A percentile compares a stretch with the other conserved stretches of the same genome.
These are phyloP conservation scores for Eristalis pertinax DNA, from an alignment of 2,888 invertebrate genomes.

Conservation along the genomic window DNA sequence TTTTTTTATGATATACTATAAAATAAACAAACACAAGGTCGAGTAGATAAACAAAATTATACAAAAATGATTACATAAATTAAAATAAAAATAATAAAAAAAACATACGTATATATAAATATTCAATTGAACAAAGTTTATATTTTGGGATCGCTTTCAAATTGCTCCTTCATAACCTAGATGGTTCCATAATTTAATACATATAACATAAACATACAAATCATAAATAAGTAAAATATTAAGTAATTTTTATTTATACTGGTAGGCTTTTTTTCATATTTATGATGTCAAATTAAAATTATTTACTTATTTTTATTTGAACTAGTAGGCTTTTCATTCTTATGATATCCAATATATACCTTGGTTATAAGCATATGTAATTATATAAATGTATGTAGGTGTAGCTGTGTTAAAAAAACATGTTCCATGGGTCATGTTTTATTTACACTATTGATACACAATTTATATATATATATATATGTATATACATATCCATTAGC, in stretches of 20 bases:
- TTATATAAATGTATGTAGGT: neutral
- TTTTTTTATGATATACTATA: constrained; percentile 76
- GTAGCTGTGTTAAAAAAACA: neutral
- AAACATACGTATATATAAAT: constrained; percentile 7
- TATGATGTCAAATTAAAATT: neutral
- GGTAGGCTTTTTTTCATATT: constrained; percentile 2
- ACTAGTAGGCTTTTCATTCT: neutral
- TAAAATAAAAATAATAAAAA: neutral
- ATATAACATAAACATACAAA: constrained; percentile 5
- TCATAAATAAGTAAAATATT: neutral
- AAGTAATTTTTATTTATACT: constrained; percentile 23
- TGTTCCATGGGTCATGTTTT: neutral
- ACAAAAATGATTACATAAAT: constrained; percentile 72
- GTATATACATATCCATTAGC: neutral
- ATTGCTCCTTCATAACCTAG: constrained; percentile 3
- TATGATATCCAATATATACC: too few species aligned
- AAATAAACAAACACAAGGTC: constrained; percentile 54
- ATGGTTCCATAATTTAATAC: constrained; percentile 22
- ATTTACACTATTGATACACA: too few species aligned
- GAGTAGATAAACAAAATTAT: constrained; percentile 69
- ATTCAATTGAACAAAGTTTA: constrained; percentile 19
- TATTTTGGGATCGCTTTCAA: constrained; percentile 55
- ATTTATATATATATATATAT: neutral
- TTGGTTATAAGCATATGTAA: neutral
- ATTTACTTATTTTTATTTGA: neutral